Conservation (phyloP, 2,113 vertebrate species). For the Tretioscincus oriximinensis region DNA sequence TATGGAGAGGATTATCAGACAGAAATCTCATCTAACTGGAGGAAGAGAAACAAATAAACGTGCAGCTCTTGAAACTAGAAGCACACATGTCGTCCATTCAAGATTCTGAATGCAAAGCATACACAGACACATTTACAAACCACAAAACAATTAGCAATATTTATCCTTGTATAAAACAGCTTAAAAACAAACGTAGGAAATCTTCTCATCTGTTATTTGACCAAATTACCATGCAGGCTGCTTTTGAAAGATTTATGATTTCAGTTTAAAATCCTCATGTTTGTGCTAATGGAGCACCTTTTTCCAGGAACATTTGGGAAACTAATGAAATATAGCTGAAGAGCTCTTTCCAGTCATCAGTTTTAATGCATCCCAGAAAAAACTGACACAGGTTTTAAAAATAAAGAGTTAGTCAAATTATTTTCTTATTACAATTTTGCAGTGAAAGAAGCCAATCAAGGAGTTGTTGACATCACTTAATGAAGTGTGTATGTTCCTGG, state of each 20-base stretch:
- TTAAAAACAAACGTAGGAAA: neutral
- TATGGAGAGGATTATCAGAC: neutral
- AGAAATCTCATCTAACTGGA: neutral
- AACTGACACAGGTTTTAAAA: neutral
- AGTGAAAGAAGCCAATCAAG: neutral
- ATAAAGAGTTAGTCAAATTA: conserved; percentile 1
- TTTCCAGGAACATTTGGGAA: neutral
- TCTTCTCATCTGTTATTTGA: neutral
- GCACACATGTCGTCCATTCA: neutral
- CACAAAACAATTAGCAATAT: neutral
- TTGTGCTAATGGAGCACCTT: neutral
- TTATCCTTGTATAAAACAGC: neutral
- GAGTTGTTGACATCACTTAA: neutral
- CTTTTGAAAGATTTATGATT: neutral
- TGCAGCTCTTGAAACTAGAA: neutral
- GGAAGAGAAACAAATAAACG: neutral
- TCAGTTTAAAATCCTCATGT: neutral
- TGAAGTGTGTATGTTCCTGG: neutral
- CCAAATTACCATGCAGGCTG: neutral
- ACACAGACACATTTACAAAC: neutral
- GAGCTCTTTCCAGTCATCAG: neutral
- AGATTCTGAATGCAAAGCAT: neutral
- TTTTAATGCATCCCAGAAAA: neutral
- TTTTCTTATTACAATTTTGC: neutral
- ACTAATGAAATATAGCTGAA: neutral